phyloP scores from a whole-genome alignment of 2,888 invertebrate species.

The Polydrusus cervinus region DNA sequence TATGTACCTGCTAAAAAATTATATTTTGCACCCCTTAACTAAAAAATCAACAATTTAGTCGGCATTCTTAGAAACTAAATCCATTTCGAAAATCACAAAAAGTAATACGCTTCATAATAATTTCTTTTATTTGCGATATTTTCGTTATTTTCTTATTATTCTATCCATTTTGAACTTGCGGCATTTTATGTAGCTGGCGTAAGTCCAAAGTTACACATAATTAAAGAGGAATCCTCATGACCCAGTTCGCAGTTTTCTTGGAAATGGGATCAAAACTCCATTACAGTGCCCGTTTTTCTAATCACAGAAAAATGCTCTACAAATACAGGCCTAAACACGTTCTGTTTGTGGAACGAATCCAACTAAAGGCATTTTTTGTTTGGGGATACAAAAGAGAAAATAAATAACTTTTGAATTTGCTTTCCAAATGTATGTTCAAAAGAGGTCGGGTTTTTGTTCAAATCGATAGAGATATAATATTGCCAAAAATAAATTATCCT shows the following conservation, averaged over 20 bases:
- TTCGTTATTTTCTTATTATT: too few relatives aligned
- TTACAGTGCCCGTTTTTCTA: conserved; percentile 26
- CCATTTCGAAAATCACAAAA: too few relatives aligned
- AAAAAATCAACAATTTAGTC: too few relatives aligned
- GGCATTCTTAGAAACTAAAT: too few relatives aligned
- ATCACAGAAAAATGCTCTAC: conserved; percentile 10
- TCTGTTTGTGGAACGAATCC: conserved; percentile 7
- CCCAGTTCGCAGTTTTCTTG: conserved; percentile 39
- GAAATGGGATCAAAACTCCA: conserved; percentile 39
- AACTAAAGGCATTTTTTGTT: background rate
- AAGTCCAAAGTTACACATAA: conserved; percentile 34
- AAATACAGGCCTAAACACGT: conserved; percentile 22
- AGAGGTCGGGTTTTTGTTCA: background rate
- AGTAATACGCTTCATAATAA: too few relatives aligned
- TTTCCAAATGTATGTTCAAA: background rate
- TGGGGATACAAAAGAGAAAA: conserved; percentile 2
- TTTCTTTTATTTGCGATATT: too few relatives aligned
- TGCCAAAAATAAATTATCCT: too few relatives aligned
- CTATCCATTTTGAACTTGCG: background rate
- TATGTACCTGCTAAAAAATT: too few relatives aligned
- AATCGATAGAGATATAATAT: background rate
- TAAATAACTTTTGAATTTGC: conserved; percentile 10
- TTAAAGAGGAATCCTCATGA: conserved; percentile 46
- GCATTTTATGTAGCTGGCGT: conserved; percentile 27
- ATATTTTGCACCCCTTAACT: too few relatives aligned